Percentiles rank a stretch among this genome's conserved stretches.
Evolutionary conservation across 2,113 vertebrate genomes (phyloP).

Genomic region (Heterotilapia buettikoferi): DNA sequence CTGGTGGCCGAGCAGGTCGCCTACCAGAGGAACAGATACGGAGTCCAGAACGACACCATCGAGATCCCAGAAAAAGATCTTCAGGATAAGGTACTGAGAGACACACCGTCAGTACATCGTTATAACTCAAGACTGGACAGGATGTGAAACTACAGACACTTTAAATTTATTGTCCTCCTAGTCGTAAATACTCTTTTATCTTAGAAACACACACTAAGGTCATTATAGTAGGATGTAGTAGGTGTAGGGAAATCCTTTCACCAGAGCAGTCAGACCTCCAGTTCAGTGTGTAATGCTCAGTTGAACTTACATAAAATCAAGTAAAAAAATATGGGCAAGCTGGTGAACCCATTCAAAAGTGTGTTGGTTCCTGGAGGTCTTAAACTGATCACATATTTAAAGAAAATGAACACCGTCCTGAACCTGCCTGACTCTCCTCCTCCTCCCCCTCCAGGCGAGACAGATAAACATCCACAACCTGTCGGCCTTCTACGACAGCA

Average conservation of each 20-base stretch:
- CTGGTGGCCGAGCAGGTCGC: conserved; percentile 87
- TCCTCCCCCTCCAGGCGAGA: conserved; percentile 74
- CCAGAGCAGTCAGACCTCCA: neutral
- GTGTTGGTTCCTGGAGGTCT: neutral
- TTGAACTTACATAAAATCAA: neutral
- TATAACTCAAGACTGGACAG: neutral
- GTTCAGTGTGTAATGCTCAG: neutral
- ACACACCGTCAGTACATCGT: neutral
- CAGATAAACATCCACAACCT: conserved; percentile 97
- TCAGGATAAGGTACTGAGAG: conserved; percentile 82
- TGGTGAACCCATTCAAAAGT: neutral
- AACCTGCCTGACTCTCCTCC: neutral
- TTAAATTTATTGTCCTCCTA: neutral
- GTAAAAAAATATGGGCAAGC: neutral
- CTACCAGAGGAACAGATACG: conserved; percentile 93
- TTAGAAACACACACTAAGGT: neutral
- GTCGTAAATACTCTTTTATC: neutral
- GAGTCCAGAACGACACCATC: conserved; percentile 85
- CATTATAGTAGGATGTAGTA: neutral
- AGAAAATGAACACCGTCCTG: neutral
- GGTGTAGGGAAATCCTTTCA: neutral
- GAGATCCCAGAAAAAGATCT: conserved; percentile 92
- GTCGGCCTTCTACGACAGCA: conserved; percentile 88
- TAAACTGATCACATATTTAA: neutral
- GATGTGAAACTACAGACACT: neutral